Percentiles rank a stretch among this genome's conserved stretches.
phyloP scores from a whole-genome alignment of 30 jellyfish, hydroid and myxozoan species.

The Hydractinia echinata region DNA sequence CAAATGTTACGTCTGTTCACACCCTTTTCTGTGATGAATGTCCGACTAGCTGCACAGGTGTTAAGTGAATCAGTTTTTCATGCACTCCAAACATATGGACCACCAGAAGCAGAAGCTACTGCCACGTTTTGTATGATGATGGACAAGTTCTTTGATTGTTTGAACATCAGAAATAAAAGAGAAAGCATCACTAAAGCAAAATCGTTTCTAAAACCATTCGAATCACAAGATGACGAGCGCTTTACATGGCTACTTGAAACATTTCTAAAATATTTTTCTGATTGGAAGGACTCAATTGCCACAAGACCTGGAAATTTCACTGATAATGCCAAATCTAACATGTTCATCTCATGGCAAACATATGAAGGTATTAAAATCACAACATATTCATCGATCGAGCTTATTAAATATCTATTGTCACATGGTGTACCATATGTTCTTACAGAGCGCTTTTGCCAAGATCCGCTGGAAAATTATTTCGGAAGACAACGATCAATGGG shows the following conservation, averaged over 20 bases:
- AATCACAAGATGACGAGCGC: constrained; percentile 32
- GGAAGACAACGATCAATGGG: background rate
- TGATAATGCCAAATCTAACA: constrained; percentile 32
- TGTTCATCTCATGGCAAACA: constrained; percentile 60
- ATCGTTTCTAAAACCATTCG: constrained; percentile 32
- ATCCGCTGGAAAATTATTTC: background rate
- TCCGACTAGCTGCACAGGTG: background rate
- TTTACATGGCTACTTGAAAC: constrained; percentile 35
- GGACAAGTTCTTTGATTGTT: constrained; percentile 39
- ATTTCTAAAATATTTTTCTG: constrained; percentile 28
- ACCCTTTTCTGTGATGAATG: too few relatives aligned
- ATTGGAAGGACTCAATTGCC: constrained; percentile 49
- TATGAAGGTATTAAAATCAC: constrained; percentile 57
- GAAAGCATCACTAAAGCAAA: constrained; percentile 23
- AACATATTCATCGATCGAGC: constrained; percentile 22
- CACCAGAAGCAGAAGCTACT: background rate
- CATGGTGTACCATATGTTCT: constrained; percentile 34
- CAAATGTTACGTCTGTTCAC: too few relatives aligned
- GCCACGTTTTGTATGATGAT: constrained; percentile 18
- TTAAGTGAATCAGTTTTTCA: constrained; percentile 7
- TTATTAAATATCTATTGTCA: constrained; percentile 25
- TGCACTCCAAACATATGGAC: background rate
- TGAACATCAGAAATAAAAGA: constrained; percentile 30
- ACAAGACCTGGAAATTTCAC: constrained; percentile 33
- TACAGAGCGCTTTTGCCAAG: constrained; percentile 20